These are phyloP conservation scores for Sinella curviseta DNA, from an alignment of 1,140 invertebrate species.

Conservation along the genomic window DNA sequence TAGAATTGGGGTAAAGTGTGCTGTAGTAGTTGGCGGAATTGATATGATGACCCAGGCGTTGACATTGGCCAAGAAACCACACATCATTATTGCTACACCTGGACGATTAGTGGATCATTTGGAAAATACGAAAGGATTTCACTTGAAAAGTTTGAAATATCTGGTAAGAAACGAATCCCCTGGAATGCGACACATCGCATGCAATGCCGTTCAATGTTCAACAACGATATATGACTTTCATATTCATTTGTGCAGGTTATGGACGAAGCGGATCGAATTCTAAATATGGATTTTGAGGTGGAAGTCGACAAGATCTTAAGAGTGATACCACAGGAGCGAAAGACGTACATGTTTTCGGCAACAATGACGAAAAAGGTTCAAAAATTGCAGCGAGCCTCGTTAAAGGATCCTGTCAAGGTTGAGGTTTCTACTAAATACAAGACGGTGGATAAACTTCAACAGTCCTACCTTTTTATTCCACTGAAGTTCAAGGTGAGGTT, in stretches of 20 bases:
- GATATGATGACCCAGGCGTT: conserved; percentile 94
- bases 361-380: conserved; percentile 99
- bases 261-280: conserved; percentile 93
- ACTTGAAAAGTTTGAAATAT: conserved; percentile 81
- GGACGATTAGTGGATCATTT: conserved; percentile 86
- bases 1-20: conserved; percentile 88
- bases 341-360: conserved; percentile 90
- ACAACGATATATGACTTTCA: background rate
- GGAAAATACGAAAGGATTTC: conserved; percentile 93
- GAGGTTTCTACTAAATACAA: conserved; percentile 97
- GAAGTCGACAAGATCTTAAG: conserved; percentile 95
- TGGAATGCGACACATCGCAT: background rate
- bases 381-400: conserved; percentile 91
- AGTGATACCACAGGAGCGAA: conserved; percentile 82
- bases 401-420: conserved; percentile 89
- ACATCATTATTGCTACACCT: conserved; percentile 91
- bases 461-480: conserved; percentile 95
- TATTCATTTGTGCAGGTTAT: conserved; percentile 64
- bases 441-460: conserved; percentile 93
- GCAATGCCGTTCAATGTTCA: background rate
- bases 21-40: conserved; percentile 90
- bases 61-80: conserved; percentile 88
- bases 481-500: conserved; percentile 82
- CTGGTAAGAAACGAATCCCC: conserved; percentile 60
- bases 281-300: conserved; percentile 95